These are phyloP conservation scores for Nothoprocta perdicaria DNA, from an alignment of 2,113 vertebrate genomes.

Conservation along the genomic window DNA sequence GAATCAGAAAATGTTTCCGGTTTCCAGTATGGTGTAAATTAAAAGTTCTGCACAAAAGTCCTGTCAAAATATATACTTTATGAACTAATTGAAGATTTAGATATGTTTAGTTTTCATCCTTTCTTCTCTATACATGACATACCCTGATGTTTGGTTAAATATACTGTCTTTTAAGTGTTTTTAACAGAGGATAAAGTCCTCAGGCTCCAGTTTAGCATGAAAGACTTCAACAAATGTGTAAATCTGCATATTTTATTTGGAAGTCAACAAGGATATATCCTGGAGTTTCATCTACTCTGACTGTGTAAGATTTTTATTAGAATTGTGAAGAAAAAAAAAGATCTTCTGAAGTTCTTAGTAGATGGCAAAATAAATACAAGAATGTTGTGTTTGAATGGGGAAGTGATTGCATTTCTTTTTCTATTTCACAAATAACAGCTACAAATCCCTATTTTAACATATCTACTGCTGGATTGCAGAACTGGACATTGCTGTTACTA, in stretches of 20 bases:
- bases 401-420: neutral
- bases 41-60: neutral
- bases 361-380: neutral
- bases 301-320: neutral
- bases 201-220: neutral
- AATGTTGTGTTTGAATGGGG: neutral
- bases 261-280: neutral
- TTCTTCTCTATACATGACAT: neutral
- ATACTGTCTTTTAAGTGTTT: neutral
- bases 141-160: neutral
- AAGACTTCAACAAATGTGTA: neutral
- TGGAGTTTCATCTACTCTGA: neutral
- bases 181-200: neutral
- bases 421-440: neutral
- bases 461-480: neutral
- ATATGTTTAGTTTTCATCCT: neutral
- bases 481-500: neutral
- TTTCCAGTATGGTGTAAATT: neutral
- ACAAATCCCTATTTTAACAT: neutral
- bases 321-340: neutral
- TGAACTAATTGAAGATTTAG: neutral
- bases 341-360: neutral
- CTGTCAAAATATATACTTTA: neutral
- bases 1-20: neutral
- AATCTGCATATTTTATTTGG: neutral